Percentiles rank a stretch among this genome's conserved stretches.
These are phyloP conservation scores for Linnaemya vulpina DNA, from an alignment of 2,888 invertebrate genomes.

Conservation along the genomic window DNA sequence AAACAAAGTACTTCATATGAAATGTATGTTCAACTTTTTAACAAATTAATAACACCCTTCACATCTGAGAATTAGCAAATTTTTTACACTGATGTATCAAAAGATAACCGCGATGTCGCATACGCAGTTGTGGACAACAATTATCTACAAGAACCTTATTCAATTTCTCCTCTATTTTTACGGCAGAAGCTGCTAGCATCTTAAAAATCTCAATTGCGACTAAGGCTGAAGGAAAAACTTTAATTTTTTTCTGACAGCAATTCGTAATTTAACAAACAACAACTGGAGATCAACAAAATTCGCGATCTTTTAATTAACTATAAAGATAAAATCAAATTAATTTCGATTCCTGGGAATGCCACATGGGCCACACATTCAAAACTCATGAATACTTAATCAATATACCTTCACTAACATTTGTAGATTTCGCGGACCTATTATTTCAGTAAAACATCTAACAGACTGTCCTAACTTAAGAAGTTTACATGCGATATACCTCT, in stretches of 20 bases:
- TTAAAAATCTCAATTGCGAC: no score
- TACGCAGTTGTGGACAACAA: slow-evolving; percentile 2
- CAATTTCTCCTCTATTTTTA: background rate
- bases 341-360: no score
- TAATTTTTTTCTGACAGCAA: background rate
- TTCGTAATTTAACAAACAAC: background rate
- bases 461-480: no score
- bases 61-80: background rate
- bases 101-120: background rate
- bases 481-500: no score
- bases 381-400: no score
- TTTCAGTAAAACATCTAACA: no score
- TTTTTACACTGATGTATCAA: background rate
- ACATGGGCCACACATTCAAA: no score
- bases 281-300: background rate
- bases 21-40: background rate
- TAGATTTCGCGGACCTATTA: no score
- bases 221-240: no score
- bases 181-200: no score
- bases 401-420: no score
- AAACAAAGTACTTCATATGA: background rate
- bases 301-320: background rate
- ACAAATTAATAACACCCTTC: background rate
- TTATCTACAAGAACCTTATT: background rate
- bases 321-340: no score